Evolutionary conservation across 1,140 invertebrate species (phyloP).

Genomic region (Chrysopa pallens): DNA sequence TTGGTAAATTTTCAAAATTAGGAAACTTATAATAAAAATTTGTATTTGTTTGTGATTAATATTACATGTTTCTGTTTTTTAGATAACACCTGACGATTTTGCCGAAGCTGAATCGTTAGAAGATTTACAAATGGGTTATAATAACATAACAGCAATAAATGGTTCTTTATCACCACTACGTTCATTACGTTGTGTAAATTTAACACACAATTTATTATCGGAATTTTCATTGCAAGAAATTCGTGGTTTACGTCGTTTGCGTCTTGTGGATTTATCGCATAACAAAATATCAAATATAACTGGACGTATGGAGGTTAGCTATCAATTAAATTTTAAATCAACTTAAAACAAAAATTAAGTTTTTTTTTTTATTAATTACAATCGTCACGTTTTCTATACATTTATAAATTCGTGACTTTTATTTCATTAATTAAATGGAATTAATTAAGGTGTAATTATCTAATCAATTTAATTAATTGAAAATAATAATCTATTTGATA

Average conservation of each 20-base stretch:
- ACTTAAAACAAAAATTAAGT: too few species aligned
- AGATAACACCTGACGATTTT: slow-evolving; percentile 60
- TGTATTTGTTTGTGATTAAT: too few species aligned
- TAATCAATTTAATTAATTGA: too few species aligned
- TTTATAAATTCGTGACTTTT: too few species aligned
- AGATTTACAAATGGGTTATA: slow-evolving; percentile 46
- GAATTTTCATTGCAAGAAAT: slow-evolving; percentile 63
- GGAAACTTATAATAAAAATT: too few species aligned
- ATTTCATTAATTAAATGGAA: too few species aligned
- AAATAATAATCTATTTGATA: too few species aligned
- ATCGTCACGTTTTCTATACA: too few species aligned
- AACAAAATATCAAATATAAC: slow-evolving; percentile 49
- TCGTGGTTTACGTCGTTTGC: slow-evolving; percentile 43
- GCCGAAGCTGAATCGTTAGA: slow-evolving; percentile 41
- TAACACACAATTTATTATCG: slow-evolving; percentile 52
- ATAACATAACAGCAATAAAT: slow-evolving; percentile 48
- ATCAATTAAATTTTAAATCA: background rate
- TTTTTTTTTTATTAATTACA: too few species aligned
- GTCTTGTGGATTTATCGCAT: slow-evolving; percentile 49
- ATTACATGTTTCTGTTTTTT: slow-evolving; percentile 14
- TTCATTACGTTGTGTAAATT: slow-evolving; percentile 44
- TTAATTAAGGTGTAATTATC: too few species aligned
- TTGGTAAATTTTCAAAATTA: too few species aligned
- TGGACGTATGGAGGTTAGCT: slow-evolving; percentile 44
- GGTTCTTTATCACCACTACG: slow-evolving; percentile 50